Conservation (phyloP, 2,888 invertebrate genomes). For the Escarpia spicata region DNA sequence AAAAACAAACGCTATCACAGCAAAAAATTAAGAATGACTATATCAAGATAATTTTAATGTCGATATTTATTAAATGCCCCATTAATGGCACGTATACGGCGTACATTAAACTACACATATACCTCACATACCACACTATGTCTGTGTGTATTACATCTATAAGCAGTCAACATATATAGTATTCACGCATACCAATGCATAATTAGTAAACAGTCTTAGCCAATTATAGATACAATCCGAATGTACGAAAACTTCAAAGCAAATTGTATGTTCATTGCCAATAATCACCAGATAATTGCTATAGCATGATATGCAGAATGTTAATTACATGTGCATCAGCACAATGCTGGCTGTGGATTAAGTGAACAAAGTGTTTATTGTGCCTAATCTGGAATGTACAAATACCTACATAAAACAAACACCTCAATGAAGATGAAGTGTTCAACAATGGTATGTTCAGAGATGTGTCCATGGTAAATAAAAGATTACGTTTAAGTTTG, state of each 20-base stretch:
- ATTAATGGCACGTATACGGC: not conserved
- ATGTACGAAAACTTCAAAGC: not conserved
- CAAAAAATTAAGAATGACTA: not conserved
- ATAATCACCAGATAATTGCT: constrained; percentile 16
- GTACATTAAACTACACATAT: not conserved
- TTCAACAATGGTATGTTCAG: not conserved
- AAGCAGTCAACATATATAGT: not conserved
- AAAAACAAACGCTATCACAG: not conserved
- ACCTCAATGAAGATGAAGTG: not conserved
- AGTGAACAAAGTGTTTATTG: not conserved
- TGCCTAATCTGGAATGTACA: not conserved
- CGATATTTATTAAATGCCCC: not conserved
- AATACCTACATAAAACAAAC: not conserved
- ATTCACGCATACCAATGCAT: not conserved
- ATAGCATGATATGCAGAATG: not conserved
- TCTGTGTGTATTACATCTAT: not conserved
- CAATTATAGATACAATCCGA: not conserved
- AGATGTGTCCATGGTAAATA: not conserved
- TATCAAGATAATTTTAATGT: not conserved
- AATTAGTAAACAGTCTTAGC: not conserved
- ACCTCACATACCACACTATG: not conserved
- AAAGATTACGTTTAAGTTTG: not conserved
- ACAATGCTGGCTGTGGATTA: not conserved
- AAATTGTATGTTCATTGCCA: not conserved
- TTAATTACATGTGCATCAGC: not conserved